Base-by-base conservation (phyloP, 53 echinoderm and acorn worm genomes). In the Henricia sp. region DNA sequence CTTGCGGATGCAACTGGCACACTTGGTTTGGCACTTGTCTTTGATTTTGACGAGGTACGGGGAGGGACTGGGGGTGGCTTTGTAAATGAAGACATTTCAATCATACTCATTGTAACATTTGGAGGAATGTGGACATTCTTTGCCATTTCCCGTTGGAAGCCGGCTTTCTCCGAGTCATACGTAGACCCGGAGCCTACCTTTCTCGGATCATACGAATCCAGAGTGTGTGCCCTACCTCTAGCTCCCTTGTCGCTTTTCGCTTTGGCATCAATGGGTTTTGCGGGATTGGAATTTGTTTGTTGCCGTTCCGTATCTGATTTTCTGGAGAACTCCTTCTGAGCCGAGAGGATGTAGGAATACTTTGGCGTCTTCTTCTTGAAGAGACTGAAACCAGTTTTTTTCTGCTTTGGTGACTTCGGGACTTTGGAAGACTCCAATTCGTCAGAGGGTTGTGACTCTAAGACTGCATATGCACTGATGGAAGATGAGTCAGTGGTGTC, bases 301-400 rank as follows among this genome's bases (percentile, higher is more conserved):
- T 72, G 85, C 13, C 76, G 65, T 43, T 86, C 75, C 6, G 75
- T 67, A 40, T 86, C 75, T 0, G 80, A 80, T 60, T 86, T 86
- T 40, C 68, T 85, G 14, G 85, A 83, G 60, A 92, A 87, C 77
- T 95, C 95, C 44, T 72, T 73, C 60, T 92, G 88, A 0, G 95
- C 95, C 3, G 95, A 95, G 33, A 95, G 50, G 24, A 95, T 87
- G 82, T 95, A 95, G 1, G 88, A 85, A 27, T 91, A 82, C 55
- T 90, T 93, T 1, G 82, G 82, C 13, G 82, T 71, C 48, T 95
- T 95, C 66, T 92, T 93, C 82, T 93, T 93, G 80, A 93, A 72
- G 21, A 93, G 30, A 42, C 64, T 80, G 64, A 80, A 80, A 25
- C 80, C 80, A 0, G 77, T 59, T 52, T 80, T 80, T 64, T 80